Percentiles rank a stretch among this genome's conserved stretches.
Evolutionary conservation across 1,140 invertebrate species (phyloP).

Genomic region (Drosophila willistoni): DNA sequence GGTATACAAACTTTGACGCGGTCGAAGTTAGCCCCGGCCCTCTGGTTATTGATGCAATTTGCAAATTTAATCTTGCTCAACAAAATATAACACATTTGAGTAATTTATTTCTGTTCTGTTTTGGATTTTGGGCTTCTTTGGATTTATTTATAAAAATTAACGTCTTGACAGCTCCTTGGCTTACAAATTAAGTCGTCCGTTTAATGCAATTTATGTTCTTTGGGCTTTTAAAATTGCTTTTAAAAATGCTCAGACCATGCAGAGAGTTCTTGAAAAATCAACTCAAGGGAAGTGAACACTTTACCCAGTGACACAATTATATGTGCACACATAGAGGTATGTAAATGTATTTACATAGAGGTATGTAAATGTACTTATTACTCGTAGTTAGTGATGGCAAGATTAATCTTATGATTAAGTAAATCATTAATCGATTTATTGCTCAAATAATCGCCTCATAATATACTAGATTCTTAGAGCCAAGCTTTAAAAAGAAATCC

Average conservation of each 20-base stretch:
- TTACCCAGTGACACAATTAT: background rate
- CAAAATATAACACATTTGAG: slow-evolving; percentile 24
- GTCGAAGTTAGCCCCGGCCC: too few relatives aligned
- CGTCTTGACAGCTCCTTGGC: slow-evolving; percentile 11
- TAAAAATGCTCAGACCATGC: too few relatives aligned
- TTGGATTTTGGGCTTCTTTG: slow-evolving; percentile 14
- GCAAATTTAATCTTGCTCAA: slow-evolving; percentile 38
- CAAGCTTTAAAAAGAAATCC: too few relatives aligned
- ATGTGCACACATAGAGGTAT: background rate
- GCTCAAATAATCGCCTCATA: too few relatives aligned
- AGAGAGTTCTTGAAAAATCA: slow-evolving; percentile 3
- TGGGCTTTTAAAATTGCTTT: too few relatives aligned
- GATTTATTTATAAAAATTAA: slow-evolving; percentile 50
- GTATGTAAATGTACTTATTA: background rate
- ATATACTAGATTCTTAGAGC: too few relatives aligned
- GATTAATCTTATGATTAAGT: too few relatives aligned
- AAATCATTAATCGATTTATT: background rate
- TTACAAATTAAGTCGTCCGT: slow-evolving; percentile 23
- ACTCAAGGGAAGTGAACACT: background rate
- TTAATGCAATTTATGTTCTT: slow-evolving; percentile 34
- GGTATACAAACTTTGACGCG: too few relatives aligned
- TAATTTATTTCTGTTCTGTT: background rate
- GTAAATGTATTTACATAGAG: background rate
- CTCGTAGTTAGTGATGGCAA: too few relatives aligned
- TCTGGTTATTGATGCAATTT: slow-evolving; percentile 70